A percentile compares a stretch with the other conserved stretches of the same genome.
These are phyloP conservation scores for Fulmarus glacialis DNA, from an alignment of 2,113 vertebrate genomes.

Conservation along the genomic window DNA sequence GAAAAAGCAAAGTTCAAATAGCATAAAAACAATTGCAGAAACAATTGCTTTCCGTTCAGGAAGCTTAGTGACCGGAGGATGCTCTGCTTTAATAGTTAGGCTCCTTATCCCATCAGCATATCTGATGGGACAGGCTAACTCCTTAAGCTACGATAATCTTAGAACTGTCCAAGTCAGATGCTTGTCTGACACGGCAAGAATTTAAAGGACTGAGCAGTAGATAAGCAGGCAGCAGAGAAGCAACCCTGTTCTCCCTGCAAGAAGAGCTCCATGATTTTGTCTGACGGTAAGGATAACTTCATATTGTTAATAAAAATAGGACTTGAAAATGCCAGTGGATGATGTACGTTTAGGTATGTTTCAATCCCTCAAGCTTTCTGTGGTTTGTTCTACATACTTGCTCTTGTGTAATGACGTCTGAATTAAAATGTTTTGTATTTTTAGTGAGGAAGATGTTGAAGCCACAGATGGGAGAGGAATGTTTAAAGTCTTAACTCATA, in stretches of 20 bases:
- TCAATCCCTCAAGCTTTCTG: not conserved
- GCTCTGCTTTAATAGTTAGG: constrained; percentile 1
- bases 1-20: not conserved
- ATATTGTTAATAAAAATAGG: not conserved
- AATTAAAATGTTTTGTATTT: not conserved
- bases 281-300: constrained; percentile 22
- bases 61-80: not conserved
- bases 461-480: not conserved
- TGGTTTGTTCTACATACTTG: not conserved
- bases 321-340: not conserved
- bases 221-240: not conserved
- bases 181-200: not conserved
- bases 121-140: not conserved
- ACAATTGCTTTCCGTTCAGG: not conserved
- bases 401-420: not conserved
- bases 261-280: not conserved
- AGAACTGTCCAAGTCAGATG: not conserved
- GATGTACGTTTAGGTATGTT: fast-evolving
- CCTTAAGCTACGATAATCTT: constrained; percentile 38
- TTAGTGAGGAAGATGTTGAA: not conserved
- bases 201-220: not conserved
- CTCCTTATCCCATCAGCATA: constrained; percentile 42
- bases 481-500: not conserved
- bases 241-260: not conserved
- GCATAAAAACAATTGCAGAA: not conserved